A percentile compares a stretch with the other conserved stretches of the same genome.
These are phyloP conservation scores for Drosophila kikkawai DNA, from an alignment of 1,140 invertebrate genomes.

Conservation along the genomic window DNA sequence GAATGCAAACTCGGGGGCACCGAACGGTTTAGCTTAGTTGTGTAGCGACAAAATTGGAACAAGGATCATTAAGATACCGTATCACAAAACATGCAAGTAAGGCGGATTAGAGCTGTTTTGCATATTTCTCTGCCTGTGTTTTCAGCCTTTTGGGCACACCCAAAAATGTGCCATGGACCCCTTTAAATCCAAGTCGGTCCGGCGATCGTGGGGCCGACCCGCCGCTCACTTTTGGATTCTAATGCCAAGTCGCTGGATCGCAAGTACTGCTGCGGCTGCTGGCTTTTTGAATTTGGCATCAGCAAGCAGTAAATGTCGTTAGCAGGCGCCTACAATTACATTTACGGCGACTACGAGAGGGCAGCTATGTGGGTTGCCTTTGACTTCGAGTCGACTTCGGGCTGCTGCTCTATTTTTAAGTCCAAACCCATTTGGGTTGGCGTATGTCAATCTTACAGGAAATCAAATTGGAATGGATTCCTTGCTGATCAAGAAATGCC, in stretches of 20 bases:
- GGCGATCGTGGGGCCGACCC: slow-evolving; percentile 22
- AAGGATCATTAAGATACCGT: slow-evolving; percentile 39
- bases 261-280: slow-evolving; percentile 19
- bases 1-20: background rate
- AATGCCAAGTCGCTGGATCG: slow-evolving; percentile 42
- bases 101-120: slow-evolving; percentile 32
- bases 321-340: slow-evolving; percentile 45
- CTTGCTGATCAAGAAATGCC: background rate
- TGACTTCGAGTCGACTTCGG: background rate
- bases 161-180: slow-evolving; percentile 48
- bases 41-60: slow-evolving; percentile 21
- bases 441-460: background rate
- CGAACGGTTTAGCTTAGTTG: slow-evolving; percentile 9
- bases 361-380: slow-evolving; percentile 11
- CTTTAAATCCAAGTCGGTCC: slow-evolving; percentile 11
- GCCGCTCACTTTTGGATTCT: slow-evolving; percentile 74
- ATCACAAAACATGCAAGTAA: slow-evolving; percentile 28
- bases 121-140: slow-evolving; percentile 17
- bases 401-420: slow-evolving; percentile 26
- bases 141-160: slow-evolving; percentile 52
- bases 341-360: background rate
- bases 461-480: background rate
- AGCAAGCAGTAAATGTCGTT: slow-evolving; percentile 25
- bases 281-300: slow-evolving; percentile 18
- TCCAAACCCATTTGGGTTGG: background rate